Evolutionary conservation across 2,888 invertebrate genomes (phyloP), one percentile per base, ranked within the genome.

Genomic region (Rapana venosa): DNA sequence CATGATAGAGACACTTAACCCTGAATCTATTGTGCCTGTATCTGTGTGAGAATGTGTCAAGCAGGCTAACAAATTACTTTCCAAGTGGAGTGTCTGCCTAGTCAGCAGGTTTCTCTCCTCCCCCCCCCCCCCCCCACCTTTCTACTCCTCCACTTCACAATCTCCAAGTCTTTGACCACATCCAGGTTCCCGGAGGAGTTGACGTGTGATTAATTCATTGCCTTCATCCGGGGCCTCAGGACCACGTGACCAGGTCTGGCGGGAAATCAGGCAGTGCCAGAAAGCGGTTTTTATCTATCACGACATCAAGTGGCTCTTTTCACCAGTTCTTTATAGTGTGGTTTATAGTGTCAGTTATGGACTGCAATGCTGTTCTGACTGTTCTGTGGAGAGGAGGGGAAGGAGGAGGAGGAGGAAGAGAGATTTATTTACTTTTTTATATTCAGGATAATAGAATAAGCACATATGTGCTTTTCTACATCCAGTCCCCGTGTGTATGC

Each of bases 121-220:
- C 47, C n/a, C 11, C 8, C 74, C 26, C 11, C 15, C 20, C 61
- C n/a, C n/a, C n/a, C n/a, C n/a, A n/a, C n/a, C n/a, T n/a, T n/a
- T n/a, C n/a, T n/a, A n/a, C n/a, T n/a, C n/a, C 4, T 61, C 22
- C 61, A 26, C n/a, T 74, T n/a, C 74, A 8, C 8, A n/a, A 26
- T 26, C 74, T 74, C 22, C 74, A 74, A 0, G 30, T 26, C 26
- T 74, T 84, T 17, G 30, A 30, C 15, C 84, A 56, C 30, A 11
- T 47, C 83, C 15, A 58, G 56, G 58, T 84, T 56, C 11, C 83
- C 13, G 17, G 0, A 30, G 20, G 30, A n/a, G 70, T 36, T 26
- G 70, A 70, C 70, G 17, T 74, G 70, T 74, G 70, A 70, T 87
- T 66, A 87, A 35, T 87, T 87, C 87, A 87, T 70, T 87, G 87